A percentile compares a stretch with the other conserved stretches of the same genome.
phyloP scores from a whole-genome alignment of 2,888 invertebrate species.

The Plagodis dolabraria region DNA sequence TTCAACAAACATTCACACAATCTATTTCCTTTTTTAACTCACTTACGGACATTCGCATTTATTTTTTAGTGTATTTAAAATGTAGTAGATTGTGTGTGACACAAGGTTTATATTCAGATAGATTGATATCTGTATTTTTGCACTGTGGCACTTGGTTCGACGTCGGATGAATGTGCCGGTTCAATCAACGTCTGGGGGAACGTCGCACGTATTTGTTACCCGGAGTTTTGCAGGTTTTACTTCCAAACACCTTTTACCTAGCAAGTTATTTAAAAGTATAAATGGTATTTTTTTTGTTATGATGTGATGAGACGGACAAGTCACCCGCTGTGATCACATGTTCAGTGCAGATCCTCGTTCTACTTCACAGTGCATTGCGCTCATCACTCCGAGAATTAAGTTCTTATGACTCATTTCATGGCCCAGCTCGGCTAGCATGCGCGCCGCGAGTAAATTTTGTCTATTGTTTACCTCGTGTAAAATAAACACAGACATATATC shows the following conservation, averaged over 20 bases:
- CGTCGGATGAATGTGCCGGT: constrained; percentile 57
- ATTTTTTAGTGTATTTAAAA: too few relatives aligned
- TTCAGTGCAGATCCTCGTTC: not conserved
- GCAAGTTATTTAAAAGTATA: not conserved
- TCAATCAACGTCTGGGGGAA: constrained; percentile 65
- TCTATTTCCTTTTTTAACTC: too few relatives aligned
- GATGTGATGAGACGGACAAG: not conserved
- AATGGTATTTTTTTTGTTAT: not conserved
- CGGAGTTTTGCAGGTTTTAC: constrained; percentile 43
- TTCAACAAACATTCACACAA: too few relatives aligned
- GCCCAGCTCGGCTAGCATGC: too few relatives aligned
- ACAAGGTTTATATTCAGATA: too few relatives aligned
- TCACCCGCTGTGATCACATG: not conserved
- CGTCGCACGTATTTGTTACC: constrained; percentile 60
- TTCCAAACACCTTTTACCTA: constrained; percentile 6
- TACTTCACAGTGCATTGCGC: not conserved
- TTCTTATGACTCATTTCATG: too few relatives aligned
- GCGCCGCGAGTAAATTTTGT: too few relatives aligned
- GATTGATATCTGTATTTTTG: not conserved
- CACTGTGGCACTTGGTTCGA: constrained; percentile 44
- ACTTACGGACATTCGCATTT: too few relatives aligned
- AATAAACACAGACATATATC: too few relatives aligned
- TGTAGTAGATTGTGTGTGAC: too few relatives aligned
- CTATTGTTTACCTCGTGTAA: too few relatives aligned
- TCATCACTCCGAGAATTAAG: not conserved